phyloP scores from a whole-genome alignment of 1,140 invertebrate species.

The Vanessa tameamea region DNA sequence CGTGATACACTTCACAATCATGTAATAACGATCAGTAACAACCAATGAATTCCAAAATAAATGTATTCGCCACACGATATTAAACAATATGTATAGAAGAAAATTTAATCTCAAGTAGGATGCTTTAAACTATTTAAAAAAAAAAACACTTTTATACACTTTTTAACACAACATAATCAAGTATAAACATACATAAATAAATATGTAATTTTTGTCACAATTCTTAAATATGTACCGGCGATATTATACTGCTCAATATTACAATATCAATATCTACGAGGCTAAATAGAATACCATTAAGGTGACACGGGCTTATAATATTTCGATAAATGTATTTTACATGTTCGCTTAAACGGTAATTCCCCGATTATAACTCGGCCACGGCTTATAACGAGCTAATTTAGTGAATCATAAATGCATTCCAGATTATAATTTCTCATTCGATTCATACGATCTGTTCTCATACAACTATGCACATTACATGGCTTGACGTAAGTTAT shows the following conservation, averaged over 20 bases:
- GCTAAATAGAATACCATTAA: slow-evolving; percentile 33
- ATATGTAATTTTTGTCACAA: background rate
- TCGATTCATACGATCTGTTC: background rate
- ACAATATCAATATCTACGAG: slow-evolving; percentile 32
- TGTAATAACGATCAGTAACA: background rate
- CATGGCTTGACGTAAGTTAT: slow-evolving; percentile 61
- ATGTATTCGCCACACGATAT: slow-evolving; percentile 13
- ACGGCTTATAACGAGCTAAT: slow-evolving; percentile 24
- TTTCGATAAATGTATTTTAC: slow-evolving; percentile 24
- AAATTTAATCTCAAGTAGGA: slow-evolving; percentile 16
- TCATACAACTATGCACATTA: slow-evolving; percentile 26
- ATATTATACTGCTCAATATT: slow-evolving; percentile 38
- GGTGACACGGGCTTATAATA: slow-evolving; percentile 27
- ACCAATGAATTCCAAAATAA: background rate
- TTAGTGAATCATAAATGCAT: slow-evolving; percentile 42
- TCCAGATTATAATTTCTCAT: slow-evolving; percentile 36
- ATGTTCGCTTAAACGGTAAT: slow-evolving; percentile 23
- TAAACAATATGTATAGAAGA: slow-evolving; percentile 13
- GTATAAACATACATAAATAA: no score
- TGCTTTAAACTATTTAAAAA: slow-evolving; percentile 11
- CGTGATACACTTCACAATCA: background rate
- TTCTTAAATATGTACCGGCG: slow-evolving; percentile 8
- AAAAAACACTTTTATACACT: slow-evolving; percentile 23
- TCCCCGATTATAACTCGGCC: slow-evolving; percentile 2
- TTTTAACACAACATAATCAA: background rate